Conservation (phyloP, 2,113 vertebrate genomes). For the Petroica traversi region DNA sequence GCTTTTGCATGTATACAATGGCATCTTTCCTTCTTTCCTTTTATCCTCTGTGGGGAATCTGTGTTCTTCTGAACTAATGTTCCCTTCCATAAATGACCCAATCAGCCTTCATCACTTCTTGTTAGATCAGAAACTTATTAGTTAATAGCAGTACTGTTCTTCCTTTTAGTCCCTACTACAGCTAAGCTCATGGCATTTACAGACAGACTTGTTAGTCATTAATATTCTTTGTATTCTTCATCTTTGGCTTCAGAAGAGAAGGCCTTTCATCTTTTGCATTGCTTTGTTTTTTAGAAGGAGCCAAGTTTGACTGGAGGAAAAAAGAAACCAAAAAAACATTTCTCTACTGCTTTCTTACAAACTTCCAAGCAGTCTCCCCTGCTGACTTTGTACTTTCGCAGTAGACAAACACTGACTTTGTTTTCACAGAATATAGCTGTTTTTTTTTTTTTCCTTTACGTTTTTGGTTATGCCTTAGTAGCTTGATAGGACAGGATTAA, state of each 20-base stretch:
- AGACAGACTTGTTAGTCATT: conserved; percentile 53
- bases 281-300: conserved; percentile 58
- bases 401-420: conserved; percentile 59
- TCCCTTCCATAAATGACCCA: background rate
- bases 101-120: background rate
- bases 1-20: background rate
- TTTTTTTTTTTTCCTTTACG: background rate
- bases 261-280: conserved; percentile 59
- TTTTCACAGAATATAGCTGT: conserved; percentile 3
- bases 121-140: conserved; percentile 39
- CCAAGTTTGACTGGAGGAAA: conserved; percentile 56
- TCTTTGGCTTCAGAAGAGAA: conserved; percentile 54
- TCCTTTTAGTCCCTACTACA: background rate
- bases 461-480: background rate
- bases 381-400: conserved; percentile 56
- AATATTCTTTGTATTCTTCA: conserved; percentile 62
- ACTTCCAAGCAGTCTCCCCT: conserved; percentile 31
- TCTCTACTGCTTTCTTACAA: conserved; percentile 16
- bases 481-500: background rate
- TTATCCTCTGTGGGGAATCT: background rate
- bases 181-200: conserved; percentile 24
- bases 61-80: background rate
- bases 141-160: conserved; percentile 17
- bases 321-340: conserved; percentile 36
- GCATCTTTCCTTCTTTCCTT: background rate